These are phyloP conservation scores for Nothobranchius furzeri DNA, from an alignment of 2,113 vertebrate genomes.

Conservation along the genomic window DNA sequence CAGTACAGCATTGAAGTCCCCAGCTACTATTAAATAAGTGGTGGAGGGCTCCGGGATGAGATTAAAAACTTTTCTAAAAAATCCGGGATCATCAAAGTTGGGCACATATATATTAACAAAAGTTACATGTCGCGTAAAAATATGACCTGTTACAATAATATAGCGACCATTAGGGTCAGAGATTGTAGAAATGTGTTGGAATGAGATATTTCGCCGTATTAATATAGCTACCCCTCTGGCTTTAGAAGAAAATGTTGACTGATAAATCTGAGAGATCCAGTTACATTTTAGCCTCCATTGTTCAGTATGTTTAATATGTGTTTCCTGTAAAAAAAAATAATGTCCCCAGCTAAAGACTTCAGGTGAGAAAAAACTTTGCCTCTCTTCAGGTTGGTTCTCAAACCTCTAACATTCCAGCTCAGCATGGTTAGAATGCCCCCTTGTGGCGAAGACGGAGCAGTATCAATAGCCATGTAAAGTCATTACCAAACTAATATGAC, in stretches of 20 bases:
- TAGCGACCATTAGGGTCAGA: too few relatives aligned
- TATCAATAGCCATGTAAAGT: too few relatives aligned
- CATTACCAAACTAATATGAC: too few relatives aligned
- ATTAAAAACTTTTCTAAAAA: background rate
- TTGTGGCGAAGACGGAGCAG: too few relatives aligned
- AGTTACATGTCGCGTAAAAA: too few relatives aligned
- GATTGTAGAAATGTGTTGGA: too few relatives aligned
- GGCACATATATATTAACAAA: background rate
- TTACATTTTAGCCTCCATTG: background rate
- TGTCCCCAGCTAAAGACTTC: background rate
- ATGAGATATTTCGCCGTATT: background rate
- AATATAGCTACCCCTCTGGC: background rate
- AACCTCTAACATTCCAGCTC: too few relatives aligned
- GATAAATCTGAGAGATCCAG: background rate
- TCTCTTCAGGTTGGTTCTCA: too few relatives aligned
- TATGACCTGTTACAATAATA: too few relatives aligned
- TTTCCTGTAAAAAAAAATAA: background rate
- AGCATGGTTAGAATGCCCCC: too few relatives aligned
- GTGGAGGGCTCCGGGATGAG: background rate
- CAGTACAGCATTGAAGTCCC: background rate
- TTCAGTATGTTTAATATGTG: background rate
- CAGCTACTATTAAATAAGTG: background rate
- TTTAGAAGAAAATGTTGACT: background rate
- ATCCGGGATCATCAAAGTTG: background rate
- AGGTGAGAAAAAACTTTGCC: background rate